phyloP scores from a whole-genome alignment of 2,113 vertebrate species.

The Caranx ignobilis region DNA sequence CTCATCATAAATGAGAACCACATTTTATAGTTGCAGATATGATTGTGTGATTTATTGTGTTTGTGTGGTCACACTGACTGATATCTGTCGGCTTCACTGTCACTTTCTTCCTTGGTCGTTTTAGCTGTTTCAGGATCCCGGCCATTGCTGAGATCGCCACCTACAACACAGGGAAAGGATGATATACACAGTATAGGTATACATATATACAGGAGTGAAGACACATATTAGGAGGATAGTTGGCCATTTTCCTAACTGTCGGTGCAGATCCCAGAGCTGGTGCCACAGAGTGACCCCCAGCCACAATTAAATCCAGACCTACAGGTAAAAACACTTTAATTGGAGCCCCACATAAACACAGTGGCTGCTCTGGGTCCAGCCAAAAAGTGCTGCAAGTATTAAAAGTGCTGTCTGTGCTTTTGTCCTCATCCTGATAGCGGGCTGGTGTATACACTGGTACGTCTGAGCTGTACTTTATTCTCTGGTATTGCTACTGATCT shows the following conservation, averaged over 20 bases:
- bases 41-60: neutral
- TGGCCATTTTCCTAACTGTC: neutral
- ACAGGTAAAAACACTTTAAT: neutral
- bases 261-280: neutral
- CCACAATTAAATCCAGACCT: constrained; percentile 7
- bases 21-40: neutral
- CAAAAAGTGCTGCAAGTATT: neutral
- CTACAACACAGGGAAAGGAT: constrained; percentile 72
- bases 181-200: no score
- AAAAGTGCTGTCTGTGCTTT: neutral
- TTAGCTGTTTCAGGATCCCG: constrained; percentile 95
- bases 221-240: neutral
- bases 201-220: neutral
- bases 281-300: neutral
- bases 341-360: neutral
- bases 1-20: neutral
- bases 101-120: constrained; percentile 90
- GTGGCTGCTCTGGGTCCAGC: neutral
- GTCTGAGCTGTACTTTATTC: neutral
- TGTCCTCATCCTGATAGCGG: neutral
- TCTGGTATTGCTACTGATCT: neutral
- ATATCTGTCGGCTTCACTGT: constrained; percentile 89
- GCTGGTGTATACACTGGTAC: neutral
- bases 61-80: constrained; percentile 84
- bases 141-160: constrained; percentile 95